Evolutionary conservation across 2,113 vertebrate genomes (phyloP), one percentile per base, ranked within the genome.

Genomic region (Campylorhamphus procurvoides): DNA sequence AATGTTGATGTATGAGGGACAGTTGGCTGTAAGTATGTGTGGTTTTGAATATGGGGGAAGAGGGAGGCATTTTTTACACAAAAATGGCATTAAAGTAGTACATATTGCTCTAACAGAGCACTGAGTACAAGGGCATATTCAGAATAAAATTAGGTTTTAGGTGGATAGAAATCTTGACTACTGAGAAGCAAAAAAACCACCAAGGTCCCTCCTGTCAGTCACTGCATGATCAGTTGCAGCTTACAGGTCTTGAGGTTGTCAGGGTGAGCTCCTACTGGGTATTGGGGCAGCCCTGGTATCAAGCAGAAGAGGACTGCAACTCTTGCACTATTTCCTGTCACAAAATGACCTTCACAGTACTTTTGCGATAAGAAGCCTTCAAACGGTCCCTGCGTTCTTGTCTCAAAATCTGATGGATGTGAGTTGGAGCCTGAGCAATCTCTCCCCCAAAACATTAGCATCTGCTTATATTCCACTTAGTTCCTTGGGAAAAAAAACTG

Each of bases 401-500:
- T 67, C 37, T 64, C 44, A 81, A 49, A 81, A 10, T 49, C 55
- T 52, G 25, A 53, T 18, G 81, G 31, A 74, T 60, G 7, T 27
- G 20, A 72, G 39, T 3, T 52, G 66, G 22, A 87, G 10, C 10
- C 40, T 52, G 24, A 93, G 52, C 12, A 67, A 35, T 9, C 29
- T 71, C 44, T 68, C n/a, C 40, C 8, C 8, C 14, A 60, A 46
- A 71, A 75, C 5, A 72, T 0, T 37, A 14, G 18, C 23, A 31
- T 33, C 35, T 33, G 37, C 8, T 73, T 62, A 31, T 56, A 49
- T 3, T n/a, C 14, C 0, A 0, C 13, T 78, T 40, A 44, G 8
- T 44, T 55, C 12, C 44, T 59, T 59, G 29, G 40, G 40, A 12
- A 11, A 80, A 68, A 18, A 80, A 52, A 29, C 8, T 53, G 2